Percentiles rank a stretch among this genome's conserved stretches.
These are phyloP conservation scores for Malachius bipustulatus DNA, from an alignment of 2,888 invertebrate species.

Conservation along the genomic window DNA sequence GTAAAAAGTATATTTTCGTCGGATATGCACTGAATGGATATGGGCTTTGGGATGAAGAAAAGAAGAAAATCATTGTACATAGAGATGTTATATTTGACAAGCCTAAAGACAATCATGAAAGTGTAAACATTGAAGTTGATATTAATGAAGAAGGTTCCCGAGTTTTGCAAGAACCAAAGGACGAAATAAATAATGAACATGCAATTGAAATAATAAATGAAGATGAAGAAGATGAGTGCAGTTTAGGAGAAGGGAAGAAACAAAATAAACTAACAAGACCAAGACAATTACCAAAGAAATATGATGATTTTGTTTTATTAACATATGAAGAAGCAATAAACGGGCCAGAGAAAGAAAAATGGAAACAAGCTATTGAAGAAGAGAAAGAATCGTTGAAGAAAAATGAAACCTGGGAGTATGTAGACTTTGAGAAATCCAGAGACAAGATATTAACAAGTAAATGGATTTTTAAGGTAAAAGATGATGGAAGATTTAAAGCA, in stretches of 20 bases:
- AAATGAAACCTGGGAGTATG: constrained; percentile 18
- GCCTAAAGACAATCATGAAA: not conserved
- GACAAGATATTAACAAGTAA: constrained; percentile 15
- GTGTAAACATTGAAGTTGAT: not conserved
- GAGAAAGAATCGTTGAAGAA: constrained; percentile 19
- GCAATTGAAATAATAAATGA: not conserved
- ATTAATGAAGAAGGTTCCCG: not conserved
- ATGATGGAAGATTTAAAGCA: constrained; percentile 20
- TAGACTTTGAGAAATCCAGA: constrained; percentile 12
- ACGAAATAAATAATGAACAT: not conserved
- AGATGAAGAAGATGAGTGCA: not conserved
- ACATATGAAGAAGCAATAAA: constrained; percentile 9
- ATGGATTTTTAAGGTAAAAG: constrained; percentile 20
- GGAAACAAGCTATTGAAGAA: constrained; percentile 15
- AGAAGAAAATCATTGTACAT: not conserved
- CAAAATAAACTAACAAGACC: constrained; percentile 4
- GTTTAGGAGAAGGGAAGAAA: not conserved
- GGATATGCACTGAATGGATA: constrained; percentile 1
- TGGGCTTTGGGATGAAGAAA: not conserved
- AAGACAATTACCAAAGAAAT: constrained; percentile 6
- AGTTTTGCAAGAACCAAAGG: not conserved
- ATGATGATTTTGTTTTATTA: constrained; percentile 7
- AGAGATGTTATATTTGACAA: constrained; percentile 3
- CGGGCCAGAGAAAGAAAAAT: constrained; percentile 10
- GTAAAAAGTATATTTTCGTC: constrained; percentile 1